Conservation (phyloP, 2,888 invertebrate species). For the Coelinius sp. region DNA sequence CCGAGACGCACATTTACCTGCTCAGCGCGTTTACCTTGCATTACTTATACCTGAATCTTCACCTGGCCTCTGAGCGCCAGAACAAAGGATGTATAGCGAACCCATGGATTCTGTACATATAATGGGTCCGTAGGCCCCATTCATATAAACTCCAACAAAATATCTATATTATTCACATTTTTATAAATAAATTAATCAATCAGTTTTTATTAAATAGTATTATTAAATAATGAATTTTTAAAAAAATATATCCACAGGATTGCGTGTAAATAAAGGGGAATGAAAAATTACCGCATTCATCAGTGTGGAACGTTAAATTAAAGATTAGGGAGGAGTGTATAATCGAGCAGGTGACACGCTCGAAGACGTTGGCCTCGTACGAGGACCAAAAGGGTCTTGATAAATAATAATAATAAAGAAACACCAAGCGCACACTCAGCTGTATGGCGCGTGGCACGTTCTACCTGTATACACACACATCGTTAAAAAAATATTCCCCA, state of each 20-base stretch:
- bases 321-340: background rate
- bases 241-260: background rate
- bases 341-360: slow-evolving; percentile 9
- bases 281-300: background rate
- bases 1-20: slow-evolving; percentile 7
- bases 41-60: slow-evolving; percentile 25
- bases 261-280: background rate
- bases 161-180: background rate
- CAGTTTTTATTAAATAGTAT: no score
- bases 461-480: slow-evolving; percentile 12
- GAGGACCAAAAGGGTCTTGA: background rate
- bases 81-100: slow-evolving; percentile 15
- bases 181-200: no score
- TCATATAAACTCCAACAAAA: background rate
- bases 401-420: background rate
- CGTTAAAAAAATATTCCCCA: background rate
- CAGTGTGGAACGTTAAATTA: background rate
- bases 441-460: slow-evolving; percentile 16
- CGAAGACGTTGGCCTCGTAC: slow-evolving; percentile 4
- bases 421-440: background rate
- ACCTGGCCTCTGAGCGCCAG: background rate
- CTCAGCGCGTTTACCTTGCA: slow-evolving; percentile 6
- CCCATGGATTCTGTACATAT: background rate
- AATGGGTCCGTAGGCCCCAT: background rate
- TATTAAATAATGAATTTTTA: no score